Evolutionary conservation across 2,888 invertebrate genomes (phyloP).

Genomic region (Parnassius orleans): DNA sequence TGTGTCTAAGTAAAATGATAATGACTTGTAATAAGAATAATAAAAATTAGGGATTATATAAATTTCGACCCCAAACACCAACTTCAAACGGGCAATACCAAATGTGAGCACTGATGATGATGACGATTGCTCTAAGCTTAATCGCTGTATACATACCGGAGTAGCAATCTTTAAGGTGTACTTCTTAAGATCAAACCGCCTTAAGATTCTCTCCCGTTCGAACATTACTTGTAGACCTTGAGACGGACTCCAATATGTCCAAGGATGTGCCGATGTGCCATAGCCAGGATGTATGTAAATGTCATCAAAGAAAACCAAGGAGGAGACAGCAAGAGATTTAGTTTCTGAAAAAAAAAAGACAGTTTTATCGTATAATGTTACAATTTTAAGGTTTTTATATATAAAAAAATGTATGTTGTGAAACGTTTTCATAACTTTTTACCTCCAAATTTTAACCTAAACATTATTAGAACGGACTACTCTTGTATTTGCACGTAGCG

Average conservation of each 20-base stretch:
- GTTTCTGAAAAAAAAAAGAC: slow-evolving; percentile 10
- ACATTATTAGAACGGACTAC: too few relatives aligned
- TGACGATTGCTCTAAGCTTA: too few relatives aligned
- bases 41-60: too few relatives aligned
- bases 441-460: too few relatives aligned
- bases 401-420: too few relatives aligned
- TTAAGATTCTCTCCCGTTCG: slow-evolving; percentile 43
- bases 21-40: too few relatives aligned
- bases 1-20: too few relatives aligned
- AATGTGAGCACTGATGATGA: too few relatives aligned
- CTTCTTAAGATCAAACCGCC: slow-evolving; percentile 50
- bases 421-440: too few relatives aligned
- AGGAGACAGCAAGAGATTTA: background rate
- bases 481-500: too few relatives aligned
- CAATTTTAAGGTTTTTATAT: background rate
- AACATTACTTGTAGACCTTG: slow-evolving; percentile 43
- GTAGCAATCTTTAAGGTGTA: slow-evolving; percentile 55
- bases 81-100: too few relatives aligned
- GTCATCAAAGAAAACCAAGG: slow-evolving; percentile 42
- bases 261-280: slow-evolving; percentile 45
- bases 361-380: background rate
- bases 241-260: slow-evolving; percentile 51
- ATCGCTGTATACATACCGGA: slow-evolving; percentile 46
- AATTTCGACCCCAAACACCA: too few relatives aligned
- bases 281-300: slow-evolving; percentile 52